A percentile compares a stretch with the other conserved stretches of the same genome.
Evolutionary conservation across 2,113 vertebrate species (phyloP).

Genomic region (Peromyscus maniculatus): DNA sequence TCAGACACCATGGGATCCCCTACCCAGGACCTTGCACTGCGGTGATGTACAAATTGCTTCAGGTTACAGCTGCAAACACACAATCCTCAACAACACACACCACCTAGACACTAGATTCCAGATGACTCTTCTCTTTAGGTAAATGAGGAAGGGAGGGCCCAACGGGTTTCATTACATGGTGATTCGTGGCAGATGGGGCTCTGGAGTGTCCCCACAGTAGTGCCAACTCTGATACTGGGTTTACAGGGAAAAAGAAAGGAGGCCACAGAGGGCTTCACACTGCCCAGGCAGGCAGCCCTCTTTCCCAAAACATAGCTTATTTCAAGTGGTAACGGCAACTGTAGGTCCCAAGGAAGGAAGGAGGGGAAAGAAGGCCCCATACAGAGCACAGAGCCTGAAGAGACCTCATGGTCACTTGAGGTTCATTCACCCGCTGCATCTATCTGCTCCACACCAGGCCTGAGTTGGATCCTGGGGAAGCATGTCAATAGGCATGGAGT

Average conservation of each 20-base stretch:
- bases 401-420: not conserved
- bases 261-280: not conserved
- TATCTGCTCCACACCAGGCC: not conserved
- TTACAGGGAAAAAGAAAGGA: not conserved
- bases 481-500: slow-evolving; percentile 63
- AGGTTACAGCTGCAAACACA: not conserved
- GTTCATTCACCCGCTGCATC: not conserved
- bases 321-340: slow-evolving; percentile 18
- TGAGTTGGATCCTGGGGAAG: slow-evolving; percentile 57
- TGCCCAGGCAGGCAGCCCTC: not conserved
- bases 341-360: slow-evolving; percentile 5
- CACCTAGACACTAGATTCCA: slow-evolving; percentile 20
- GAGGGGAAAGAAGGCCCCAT: not conserved
- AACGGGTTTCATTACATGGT: not conserved
- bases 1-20: slow-evolving; percentile 54
- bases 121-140: not conserved
- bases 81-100: not conserved
- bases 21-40: not conserved
- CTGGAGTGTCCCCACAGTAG: not conserved
- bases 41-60: not conserved
- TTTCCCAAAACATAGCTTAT: not conserved
- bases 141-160: not conserved
- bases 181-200: not conserved
- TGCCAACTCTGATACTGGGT: not conserved
- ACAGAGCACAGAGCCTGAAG: not conserved